Conservation (phyloP, 2,797 vertebrate species). For the Neosilurus hyrtlii region DNA sequence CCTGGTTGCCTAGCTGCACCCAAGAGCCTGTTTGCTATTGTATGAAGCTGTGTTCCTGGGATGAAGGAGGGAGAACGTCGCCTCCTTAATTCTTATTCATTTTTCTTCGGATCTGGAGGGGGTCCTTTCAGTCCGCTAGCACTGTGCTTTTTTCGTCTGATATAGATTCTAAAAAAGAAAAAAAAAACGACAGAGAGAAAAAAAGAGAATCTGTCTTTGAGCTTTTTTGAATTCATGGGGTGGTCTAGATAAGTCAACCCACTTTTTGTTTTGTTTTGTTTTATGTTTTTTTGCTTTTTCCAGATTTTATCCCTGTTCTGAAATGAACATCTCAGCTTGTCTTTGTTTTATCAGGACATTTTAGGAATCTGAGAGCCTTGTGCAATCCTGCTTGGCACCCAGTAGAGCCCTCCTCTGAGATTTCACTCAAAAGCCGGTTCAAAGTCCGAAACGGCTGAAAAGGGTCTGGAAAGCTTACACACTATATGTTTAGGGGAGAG, state of each 20-base stretch:
- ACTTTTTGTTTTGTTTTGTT: too few relatives aligned
- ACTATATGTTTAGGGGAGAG: not conserved
- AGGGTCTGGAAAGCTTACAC: not conserved
- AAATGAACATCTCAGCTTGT: not conserved
- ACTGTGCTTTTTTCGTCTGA: not conserved
- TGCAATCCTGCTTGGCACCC: not conserved
- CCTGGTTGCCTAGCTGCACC: slow-evolving; percentile 38
- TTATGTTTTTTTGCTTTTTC: not conserved
- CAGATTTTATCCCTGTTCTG: slow-evolving; percentile 12
- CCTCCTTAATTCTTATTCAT: slow-evolving; percentile 34
- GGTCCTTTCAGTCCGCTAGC: slow-evolving; percentile 22
- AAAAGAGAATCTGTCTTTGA: slow-evolving; percentile 15
- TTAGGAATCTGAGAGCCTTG: not conserved
- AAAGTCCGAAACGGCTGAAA: not conserved
- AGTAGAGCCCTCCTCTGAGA: not conserved
- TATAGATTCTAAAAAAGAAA: not conserved
- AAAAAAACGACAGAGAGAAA: not conserved
- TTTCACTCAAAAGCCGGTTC: not conserved
- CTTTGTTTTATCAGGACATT: not conserved
- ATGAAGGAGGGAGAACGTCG: not conserved
- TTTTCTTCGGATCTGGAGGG: slow-evolving; percentile 27
- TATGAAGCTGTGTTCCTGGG: slow-evolving; percentile 7
- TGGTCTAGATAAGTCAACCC: not conserved
- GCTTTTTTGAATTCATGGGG: slow-evolving; percentile 3
- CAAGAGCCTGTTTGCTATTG: slow-evolving; percentile 29